Conservation (phyloP, 2,888 invertebrate species). For the Epistrophe grossulariae region DNA sequence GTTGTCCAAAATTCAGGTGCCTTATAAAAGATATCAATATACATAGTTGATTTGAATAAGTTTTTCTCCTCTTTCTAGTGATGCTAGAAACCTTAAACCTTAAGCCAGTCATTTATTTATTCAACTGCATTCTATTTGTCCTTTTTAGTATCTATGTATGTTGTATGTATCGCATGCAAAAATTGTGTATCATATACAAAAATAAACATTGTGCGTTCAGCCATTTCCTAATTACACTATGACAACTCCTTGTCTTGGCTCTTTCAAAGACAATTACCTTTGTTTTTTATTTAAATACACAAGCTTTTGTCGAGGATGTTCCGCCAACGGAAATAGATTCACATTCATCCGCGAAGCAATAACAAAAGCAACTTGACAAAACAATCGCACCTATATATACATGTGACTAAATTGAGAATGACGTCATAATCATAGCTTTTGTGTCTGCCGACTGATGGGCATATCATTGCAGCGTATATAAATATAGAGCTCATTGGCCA, state of each 20-base stretch:
- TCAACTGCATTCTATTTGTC: too few relatives aligned
- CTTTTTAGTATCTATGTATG: too few relatives aligned
- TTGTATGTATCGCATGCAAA: too few relatives aligned
- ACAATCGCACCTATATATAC: slow-evolving; percentile 28
- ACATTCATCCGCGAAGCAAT: slow-evolving; percentile 36
- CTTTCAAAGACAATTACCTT: slow-evolving; percentile 38
- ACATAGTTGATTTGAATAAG: too few relatives aligned
- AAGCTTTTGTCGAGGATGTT: slow-evolving; percentile 53
- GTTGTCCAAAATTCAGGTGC: too few relatives aligned
- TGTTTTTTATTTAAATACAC: slow-evolving; percentile 37
- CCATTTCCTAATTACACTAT: background rate
- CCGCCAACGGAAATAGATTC: slow-evolving; percentile 58
- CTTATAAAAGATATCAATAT: too few relatives aligned
- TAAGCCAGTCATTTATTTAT: too few relatives aligned
- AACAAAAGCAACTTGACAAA: slow-evolving; percentile 47
- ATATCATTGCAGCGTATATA: slow-evolving; percentile 1
- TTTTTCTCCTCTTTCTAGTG: too few relatives aligned
- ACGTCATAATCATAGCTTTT: slow-evolving; percentile 35
- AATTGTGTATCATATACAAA: background rate
- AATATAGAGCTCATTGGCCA: background rate
- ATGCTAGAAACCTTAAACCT: too few relatives aligned
- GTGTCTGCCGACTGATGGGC: slow-evolving; percentile 32
- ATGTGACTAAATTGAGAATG: slow-evolving; percentile 35
- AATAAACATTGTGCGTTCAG: background rate
- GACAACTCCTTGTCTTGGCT: background rate